Conservation (phyloP, 2,113 vertebrate genomes). For the Neodontobutis hainanensis region DNA sequence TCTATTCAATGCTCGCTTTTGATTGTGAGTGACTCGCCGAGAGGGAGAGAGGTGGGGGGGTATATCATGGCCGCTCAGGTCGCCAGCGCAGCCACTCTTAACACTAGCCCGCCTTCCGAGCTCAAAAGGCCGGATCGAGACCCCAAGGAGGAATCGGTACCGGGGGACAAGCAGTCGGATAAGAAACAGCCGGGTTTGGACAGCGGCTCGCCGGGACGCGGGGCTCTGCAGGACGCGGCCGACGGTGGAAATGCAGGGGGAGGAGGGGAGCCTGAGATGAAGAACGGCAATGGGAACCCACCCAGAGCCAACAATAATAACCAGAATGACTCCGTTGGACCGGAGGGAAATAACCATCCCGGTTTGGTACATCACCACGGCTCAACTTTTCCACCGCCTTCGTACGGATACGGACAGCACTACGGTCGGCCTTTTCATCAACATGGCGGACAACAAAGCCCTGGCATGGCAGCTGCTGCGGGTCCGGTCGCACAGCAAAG, state of each 20-base stretch:
- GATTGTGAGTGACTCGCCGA: slow-evolving; percentile 85
- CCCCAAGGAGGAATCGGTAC: slow-evolving; percentile 87
- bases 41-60: slow-evolving; percentile 82
- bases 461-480: slow-evolving; percentile 94
- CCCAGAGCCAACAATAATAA: slow-evolving; percentile 86
- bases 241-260: slow-evolving; percentile 92
- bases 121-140: slow-evolving; percentile 96
- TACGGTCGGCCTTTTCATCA: slow-evolving; percentile 98
- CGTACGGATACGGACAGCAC: slow-evolving; percentile 91
- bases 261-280: slow-evolving; percentile 94
- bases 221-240: slow-evolving; percentile 93
- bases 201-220: slow-evolving; percentile 85
- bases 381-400: slow-evolving; percentile 87
- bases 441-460: slow-evolving; percentile 99
- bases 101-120: slow-evolving; percentile 91
- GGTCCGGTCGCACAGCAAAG: slow-evolving; percentile 90
- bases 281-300: slow-evolving; percentile 97
- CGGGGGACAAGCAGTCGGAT: slow-evolving; percentile 86
- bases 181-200: slow-evolving; percentile 83
- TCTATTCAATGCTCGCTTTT: slow-evolving; percentile 83
- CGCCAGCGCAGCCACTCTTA: slow-evolving; percentile 93
- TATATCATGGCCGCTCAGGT: slow-evolving; percentile 97
- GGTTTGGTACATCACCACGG: slow-evolving; percentile 86
- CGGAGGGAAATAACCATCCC: slow-evolving; percentile 91
- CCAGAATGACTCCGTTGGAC: slow-evolving; percentile 84